A percentile compares a stretch with the other conserved stretches of the same genome.
These are phyloP conservation scores for Erebia aethiops DNA, from an alignment of 2,888 invertebrate genomes.

Conservation along the genomic window DNA sequence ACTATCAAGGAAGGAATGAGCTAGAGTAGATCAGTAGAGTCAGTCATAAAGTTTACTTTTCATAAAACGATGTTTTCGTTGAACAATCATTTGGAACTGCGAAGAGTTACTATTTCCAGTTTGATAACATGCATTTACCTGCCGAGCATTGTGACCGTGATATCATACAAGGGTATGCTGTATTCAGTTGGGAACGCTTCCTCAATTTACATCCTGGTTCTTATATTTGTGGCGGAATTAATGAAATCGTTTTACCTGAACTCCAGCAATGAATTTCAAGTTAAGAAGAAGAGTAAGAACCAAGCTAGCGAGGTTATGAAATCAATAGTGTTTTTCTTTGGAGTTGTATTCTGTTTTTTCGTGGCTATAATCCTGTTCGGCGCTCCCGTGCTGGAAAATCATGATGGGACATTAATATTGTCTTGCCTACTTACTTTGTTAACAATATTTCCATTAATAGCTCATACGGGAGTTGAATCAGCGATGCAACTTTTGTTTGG, in stretches of 20 bases:
- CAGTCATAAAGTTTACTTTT: no score
- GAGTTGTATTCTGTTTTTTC: slow-evolving; percentile 81
- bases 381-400: slow-evolving; percentile 84
- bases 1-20: no score
- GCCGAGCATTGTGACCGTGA: slow-evolving; percentile 80
- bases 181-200: slow-evolving; percentile 84
- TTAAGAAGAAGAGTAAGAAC: slow-evolving; percentile 70
- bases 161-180: slow-evolving; percentile 82
- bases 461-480: slow-evolving; percentile 84
- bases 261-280: slow-evolving; percentile 59
- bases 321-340: slow-evolving; percentile 68
- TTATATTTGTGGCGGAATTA: slow-evolving; percentile 79
- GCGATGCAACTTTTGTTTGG: slow-evolving; percentile 81
- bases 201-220: slow-evolving; percentile 68
- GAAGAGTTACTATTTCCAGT: slow-evolving; percentile 76
- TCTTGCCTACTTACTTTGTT: slow-evolving; percentile 84
- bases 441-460: slow-evolving; percentile 84
- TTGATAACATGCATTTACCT: slow-evolving; percentile 85
- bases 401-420: slow-evolving; percentile 87
- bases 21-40: no score
- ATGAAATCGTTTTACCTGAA: slow-evolving; percentile 78
- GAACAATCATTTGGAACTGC: slow-evolving; percentile 67
- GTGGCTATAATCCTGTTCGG: slow-evolving; percentile 86
- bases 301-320: slow-evolving; percentile 78
- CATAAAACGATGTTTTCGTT: slow-evolving; percentile 62